These are phyloP conservation scores for Tachuris rubrigastra DNA, from an alignment of 2,113 vertebrate species.

Conservation along the genomic window DNA sequence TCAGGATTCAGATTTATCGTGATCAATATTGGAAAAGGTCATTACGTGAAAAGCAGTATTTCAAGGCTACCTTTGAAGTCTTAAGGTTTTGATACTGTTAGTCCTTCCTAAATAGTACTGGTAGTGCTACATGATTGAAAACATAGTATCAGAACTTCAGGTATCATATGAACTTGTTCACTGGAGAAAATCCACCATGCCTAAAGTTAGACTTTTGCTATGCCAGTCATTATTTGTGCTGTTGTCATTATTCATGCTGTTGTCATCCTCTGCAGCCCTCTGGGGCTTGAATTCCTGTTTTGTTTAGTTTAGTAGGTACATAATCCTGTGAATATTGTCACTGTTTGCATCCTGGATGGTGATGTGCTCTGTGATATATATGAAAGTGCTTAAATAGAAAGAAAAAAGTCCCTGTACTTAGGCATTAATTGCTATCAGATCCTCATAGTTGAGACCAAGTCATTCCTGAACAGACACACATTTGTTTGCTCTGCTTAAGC, in stretches of 20 bases:
- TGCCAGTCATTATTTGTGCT: not conserved
- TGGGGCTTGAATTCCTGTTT: not conserved
- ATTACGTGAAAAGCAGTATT: not conserved
- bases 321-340: not conserved
- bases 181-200: not conserved
- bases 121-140: not conserved
- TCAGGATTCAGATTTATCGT: not conserved
- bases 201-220: not conserved
- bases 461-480: not conserved
- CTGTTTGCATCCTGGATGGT: not conserved
- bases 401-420: not conserved
- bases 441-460: not conserved
- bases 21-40: fast-evolving
- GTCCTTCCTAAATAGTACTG: not conserved
- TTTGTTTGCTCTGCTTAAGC: not conserved
- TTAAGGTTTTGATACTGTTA: not conserved
- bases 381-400: not conserved
- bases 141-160: not conserved
- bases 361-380: not conserved
- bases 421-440: not conserved
- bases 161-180: not conserved
- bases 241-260: not conserved
- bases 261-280: not conserved
- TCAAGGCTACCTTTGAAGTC: not conserved
- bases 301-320: not conserved